These are phyloP conservation scores for Drosophila insularis DNA, from an alignment of 1,140 invertebrate species.

Conservation along the genomic window DNA sequence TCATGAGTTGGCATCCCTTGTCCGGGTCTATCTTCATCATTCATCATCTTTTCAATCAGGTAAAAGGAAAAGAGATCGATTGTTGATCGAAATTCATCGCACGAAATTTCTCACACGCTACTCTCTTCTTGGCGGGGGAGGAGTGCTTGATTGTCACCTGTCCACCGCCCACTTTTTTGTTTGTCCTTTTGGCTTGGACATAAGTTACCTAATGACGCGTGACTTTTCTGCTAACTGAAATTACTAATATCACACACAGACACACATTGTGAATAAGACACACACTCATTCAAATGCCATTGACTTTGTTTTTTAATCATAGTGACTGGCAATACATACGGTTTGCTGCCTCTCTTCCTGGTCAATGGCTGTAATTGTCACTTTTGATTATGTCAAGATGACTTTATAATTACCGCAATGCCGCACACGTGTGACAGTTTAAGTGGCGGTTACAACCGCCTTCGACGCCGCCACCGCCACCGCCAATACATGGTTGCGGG, in stretches of 20 bases:
- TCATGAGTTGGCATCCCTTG: conserved; percentile 39
- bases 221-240: conserved; percentile 46
- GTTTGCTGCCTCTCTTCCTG: conserved; percentile 54
- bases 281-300: conserved; percentile 20
- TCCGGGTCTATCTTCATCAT: conserved; percentile 50
- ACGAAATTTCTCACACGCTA: conserved; percentile 18
- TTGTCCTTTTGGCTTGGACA: neutral
- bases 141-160: conserved; percentile 55
- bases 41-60: conserved; percentile 37
- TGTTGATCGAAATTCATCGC: conserved; percentile 2
- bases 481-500: conserved; percentile 34
- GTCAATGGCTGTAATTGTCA: conserved; percentile 81
- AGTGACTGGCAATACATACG: conserved; percentile 19
- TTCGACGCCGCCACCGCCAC: neutral
- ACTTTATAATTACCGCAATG: conserved; percentile 77
- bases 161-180: neutral
- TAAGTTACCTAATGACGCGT: conserved; percentile 66
- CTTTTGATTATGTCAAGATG: conserved; percentile 82
- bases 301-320: conserved; percentile 65
- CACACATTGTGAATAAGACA: too few relatives aligned
- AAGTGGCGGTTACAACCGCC: conserved; percentile 71
- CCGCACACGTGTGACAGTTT: conserved; percentile 77
- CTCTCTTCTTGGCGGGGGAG: too few relatives aligned
- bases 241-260: conserved; percentile 45
- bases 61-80: conserved; percentile 51